Conservation (phyloP, 1,140 invertebrate species). For the Penaeus chinensis region DNA sequence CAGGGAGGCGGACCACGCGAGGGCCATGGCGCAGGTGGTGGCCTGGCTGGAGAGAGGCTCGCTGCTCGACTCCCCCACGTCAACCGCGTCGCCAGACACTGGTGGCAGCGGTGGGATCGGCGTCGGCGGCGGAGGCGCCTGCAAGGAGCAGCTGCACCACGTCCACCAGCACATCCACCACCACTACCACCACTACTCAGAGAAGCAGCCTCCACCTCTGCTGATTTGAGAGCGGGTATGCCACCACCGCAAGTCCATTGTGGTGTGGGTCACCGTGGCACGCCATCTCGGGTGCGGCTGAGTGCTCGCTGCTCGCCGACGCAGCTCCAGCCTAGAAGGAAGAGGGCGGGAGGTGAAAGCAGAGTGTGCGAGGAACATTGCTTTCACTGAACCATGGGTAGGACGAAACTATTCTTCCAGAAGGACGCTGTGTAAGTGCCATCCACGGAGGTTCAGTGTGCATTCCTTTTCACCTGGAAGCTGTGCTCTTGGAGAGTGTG, state of each 20-base stretch:
- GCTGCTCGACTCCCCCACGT: constrained; percentile 51
- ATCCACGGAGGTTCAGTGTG: too few species aligned
- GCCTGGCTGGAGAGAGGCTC: constrained; percentile 67
- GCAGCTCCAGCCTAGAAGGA: too few species aligned
- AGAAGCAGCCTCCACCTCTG: constrained; percentile 52
- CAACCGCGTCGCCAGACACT: constrained; percentile 61
- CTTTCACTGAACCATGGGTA: too few species aligned
- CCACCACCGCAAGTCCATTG: constrained; percentile 32
- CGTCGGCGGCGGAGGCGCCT: constrained; percentile 64
- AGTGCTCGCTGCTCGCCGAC: too few species aligned
- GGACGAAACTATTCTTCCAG: too few species aligned
- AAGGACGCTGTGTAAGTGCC: too few species aligned
- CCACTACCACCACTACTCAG: constrained; percentile 82
- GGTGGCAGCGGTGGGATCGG: constrained; percentile 38
- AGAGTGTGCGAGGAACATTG: too few species aligned
- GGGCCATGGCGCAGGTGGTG: constrained; percentile 77
- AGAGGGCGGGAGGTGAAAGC: too few species aligned
- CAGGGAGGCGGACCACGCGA: constrained; percentile 76
- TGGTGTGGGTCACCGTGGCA: constrained; percentile 29
- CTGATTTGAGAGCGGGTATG: constrained; percentile 41
- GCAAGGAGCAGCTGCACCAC: constrained; percentile 75
- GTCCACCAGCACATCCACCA: constrained; percentile 86
- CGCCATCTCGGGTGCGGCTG: not conserved
- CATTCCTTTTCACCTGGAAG: too few species aligned
- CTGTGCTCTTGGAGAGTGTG: too few species aligned